These are phyloP conservation scores for Nestor notabilis DNA, from an alignment of 2,113 vertebrate genomes.

Conservation along the genomic window DNA sequence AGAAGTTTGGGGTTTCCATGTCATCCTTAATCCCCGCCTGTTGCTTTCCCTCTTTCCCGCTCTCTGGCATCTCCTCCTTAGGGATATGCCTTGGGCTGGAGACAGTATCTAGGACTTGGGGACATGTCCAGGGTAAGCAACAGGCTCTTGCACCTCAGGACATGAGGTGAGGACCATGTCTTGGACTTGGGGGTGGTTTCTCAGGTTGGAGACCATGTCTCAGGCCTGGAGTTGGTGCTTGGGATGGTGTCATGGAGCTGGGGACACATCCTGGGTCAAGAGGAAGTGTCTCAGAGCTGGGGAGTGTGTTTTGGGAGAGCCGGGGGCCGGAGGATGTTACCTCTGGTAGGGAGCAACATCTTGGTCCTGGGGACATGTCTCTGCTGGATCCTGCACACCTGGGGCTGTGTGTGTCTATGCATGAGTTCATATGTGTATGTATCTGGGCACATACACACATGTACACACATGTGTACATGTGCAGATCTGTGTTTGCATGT, in stretches of 20 bases:
- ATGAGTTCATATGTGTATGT: too few species aligned
- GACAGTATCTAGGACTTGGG: background rate
- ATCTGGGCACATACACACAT: too few species aligned
- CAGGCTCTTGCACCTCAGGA: background rate
- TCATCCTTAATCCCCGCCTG: background rate
- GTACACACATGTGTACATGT: too few species aligned
- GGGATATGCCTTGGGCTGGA: background rate
- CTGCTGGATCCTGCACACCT: too few species aligned
- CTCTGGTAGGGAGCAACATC: background rate
- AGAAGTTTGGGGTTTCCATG: background rate
- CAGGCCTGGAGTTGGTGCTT: too few species aligned
- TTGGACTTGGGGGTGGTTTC: background rate
- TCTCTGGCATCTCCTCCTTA: rapidly evolving
- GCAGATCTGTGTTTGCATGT: too few species aligned
- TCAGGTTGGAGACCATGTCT: background rate
- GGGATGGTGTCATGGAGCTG: background rate
- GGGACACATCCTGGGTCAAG: background rate
- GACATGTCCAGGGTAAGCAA: rapidly evolving
- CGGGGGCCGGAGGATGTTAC: background rate
- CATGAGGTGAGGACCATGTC: rapidly evolving
- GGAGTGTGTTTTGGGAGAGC: background rate
- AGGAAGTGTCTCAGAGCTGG: background rate
- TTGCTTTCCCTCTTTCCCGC: background rate
- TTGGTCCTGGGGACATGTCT: background rate
- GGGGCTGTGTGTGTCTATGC: too few species aligned